These are phyloP conservation scores for Turnix velox DNA, from an alignment of 2,113 vertebrate genomes.

Conservation along the genomic window DNA sequence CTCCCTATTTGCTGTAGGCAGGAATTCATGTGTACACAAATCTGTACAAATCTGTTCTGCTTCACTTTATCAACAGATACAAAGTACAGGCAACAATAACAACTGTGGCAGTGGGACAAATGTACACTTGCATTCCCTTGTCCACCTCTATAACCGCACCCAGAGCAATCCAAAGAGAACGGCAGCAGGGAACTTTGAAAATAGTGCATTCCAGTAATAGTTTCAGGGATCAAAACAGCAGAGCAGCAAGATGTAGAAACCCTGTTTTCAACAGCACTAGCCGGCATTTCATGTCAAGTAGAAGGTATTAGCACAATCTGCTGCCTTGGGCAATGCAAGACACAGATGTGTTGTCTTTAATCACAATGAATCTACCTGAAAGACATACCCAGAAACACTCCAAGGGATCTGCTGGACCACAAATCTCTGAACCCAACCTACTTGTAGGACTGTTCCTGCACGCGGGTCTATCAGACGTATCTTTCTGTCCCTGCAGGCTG, in stretches of 20 bases:
- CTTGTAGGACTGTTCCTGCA: conserved; percentile 77
- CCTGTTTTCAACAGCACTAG: not conserved
- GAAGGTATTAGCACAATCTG: not conserved
- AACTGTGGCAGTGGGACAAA: not conserved
- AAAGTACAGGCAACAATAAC: not conserved
- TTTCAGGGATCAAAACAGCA: not conserved
- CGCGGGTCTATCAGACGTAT: conserved; percentile 83
- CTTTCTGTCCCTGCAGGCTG: conserved; percentile 87
- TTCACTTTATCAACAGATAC: not conserved
- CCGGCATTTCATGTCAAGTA: not conserved
- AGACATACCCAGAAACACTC: not conserved
- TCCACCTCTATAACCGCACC: not conserved
- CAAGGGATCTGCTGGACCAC: not conserved
- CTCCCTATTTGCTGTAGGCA: not conserved
- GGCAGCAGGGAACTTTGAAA: not conserved
- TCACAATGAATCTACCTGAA: not conserved
- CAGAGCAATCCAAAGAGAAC: not conserved
- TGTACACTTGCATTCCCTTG: not conserved
- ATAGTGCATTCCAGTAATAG: not conserved
- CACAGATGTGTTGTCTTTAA: not conserved
- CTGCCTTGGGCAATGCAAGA: not conserved
- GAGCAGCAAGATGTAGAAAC: not conserved
- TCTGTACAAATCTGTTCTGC: not conserved
- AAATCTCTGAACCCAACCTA: conserved; percentile 25
- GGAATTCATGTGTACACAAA: not conserved